These are phyloP conservation scores for Pteromalus puparum DNA, from an alignment of 1,140 invertebrate species.

Conservation along the genomic window DNA sequence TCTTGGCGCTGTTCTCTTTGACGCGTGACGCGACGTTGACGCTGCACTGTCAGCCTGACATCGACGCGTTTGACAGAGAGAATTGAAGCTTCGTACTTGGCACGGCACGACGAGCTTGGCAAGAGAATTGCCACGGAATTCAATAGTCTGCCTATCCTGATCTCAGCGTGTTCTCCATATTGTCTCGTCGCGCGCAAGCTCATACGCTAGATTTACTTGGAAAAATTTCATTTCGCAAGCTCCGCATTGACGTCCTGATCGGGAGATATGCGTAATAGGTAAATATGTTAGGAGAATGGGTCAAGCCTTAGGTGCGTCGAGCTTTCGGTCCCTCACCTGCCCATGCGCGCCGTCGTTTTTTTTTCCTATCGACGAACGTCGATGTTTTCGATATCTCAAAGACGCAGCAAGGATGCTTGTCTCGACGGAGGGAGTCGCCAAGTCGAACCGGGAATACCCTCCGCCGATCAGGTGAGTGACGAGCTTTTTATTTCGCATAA, in stretches of 20 bases:
- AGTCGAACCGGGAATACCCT: constrained; percentile 55
- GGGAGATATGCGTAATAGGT: constrained; percentile 56
- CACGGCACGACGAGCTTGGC: too few relatives aligned
- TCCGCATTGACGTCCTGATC: constrained; percentile 61
- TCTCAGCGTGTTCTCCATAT: constrained; percentile 21
- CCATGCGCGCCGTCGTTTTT: neutral
- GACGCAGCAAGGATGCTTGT: neutral
- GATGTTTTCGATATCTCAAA: neutral
- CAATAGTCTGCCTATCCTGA: constrained; percentile 34
- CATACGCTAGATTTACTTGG: neutral
- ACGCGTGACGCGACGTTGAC: constrained; percentile 69
- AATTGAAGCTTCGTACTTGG: neutral
- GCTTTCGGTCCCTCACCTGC: constrained; percentile 8
- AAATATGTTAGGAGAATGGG: constrained; percentile 38
- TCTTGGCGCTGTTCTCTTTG: constrained; percentile 68
- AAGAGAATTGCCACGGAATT: neutral
- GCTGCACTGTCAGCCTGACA: neutral
- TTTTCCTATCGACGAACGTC: too few relatives aligned
- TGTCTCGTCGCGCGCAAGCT: constrained; percentile 21
- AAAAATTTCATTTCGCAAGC: neutral
- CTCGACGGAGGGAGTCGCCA: constrained; percentile 17
- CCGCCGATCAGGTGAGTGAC: constrained; percentile 54
- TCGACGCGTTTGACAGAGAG: neutral
- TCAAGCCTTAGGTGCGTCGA: neutral
- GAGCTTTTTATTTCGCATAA: neutral